Percentiles rank a stretch among this genome's conserved stretches.
phyloP scores from a whole-genome alignment of 1,140 invertebrate species.

The Lepidurus apus region DNA sequence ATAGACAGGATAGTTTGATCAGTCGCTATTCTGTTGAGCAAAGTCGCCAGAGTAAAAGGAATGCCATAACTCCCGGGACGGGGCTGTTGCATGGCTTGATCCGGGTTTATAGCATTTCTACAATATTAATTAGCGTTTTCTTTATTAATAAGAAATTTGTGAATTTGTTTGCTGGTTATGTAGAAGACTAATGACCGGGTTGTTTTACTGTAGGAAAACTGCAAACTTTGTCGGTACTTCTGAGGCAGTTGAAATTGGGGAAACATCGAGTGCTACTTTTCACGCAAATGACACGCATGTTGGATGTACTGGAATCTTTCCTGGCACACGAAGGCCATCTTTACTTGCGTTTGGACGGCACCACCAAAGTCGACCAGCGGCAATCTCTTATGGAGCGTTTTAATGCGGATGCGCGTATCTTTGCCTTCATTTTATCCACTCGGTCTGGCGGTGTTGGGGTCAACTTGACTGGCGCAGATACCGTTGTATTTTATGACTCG shows the following conservation, averaged over 20 bases:
- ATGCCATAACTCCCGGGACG: slow-evolving; percentile 12
- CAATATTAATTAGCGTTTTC: not conserved
- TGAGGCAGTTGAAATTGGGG: slow-evolving; percentile 76
- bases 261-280: slow-evolving; percentile 93
- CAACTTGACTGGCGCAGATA: slow-evolving; percentile 98
- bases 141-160: not conserved
- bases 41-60: not conserved
- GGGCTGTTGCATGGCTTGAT: slow-evolving; percentile 10
- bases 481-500: slow-evolving; percentile 99
- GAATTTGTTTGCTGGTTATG: not conserved
- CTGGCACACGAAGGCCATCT: slow-evolving; percentile 95
- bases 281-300: slow-evolving; percentile 99
- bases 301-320: slow-evolving; percentile 96
- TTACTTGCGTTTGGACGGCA: slow-evolving; percentile 93
- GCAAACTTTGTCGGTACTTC: slow-evolving; percentile 69
- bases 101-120: slow-evolving; percentile 13
- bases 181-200: not conserved
- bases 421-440: slow-evolving; percentile 97
- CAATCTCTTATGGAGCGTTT: slow-evolving; percentile 97
- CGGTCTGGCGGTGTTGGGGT: slow-evolving; percentile 96
- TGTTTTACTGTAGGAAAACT: slow-evolving; percentile 49
- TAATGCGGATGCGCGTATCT: slow-evolving; percentile 90
- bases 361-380: slow-evolving; percentile 91
- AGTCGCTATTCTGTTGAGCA: not conserved
- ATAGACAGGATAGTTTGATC: not conserved